A percentile compares a stretch with the other conserved stretches of the same genome.
phyloP scores from a whole-genome alignment of 2,797 vertebrate genomes.

The Oreochromis mossambicus region DNA sequence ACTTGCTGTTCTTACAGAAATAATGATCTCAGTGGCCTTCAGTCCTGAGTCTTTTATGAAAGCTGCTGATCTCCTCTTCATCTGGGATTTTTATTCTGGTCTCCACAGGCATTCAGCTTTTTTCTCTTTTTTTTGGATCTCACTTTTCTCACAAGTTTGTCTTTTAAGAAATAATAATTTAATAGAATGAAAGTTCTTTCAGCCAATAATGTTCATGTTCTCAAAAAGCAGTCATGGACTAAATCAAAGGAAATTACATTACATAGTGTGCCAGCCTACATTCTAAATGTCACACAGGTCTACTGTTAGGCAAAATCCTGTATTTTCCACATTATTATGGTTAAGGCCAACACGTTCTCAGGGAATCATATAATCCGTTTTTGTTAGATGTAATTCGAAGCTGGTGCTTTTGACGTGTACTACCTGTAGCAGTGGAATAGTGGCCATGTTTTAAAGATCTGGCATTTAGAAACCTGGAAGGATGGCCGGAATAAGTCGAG shows the following conservation, averaged over 20 bases:
- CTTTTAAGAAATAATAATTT: not conserved
- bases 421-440: not conserved
- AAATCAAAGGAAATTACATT: not conserved
- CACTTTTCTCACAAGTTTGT: not conserved
- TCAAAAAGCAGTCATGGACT: not conserved
- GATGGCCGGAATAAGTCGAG: not conserved
- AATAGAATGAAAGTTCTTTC: not conserved
- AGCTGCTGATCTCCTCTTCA: not conserved
- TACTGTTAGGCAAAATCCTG: not conserved
- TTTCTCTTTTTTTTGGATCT: not conserved
- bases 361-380: not conserved
- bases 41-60: not conserved
- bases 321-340: not conserved
- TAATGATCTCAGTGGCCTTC: constrained; percentile 23
- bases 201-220: not conserved
- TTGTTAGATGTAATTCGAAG: not conserved
- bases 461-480: not conserved
- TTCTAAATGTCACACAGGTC: not conserved
- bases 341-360: not conserved
- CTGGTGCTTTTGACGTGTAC: not conserved
- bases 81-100: not conserved
- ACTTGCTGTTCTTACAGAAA: constrained; percentile 3
- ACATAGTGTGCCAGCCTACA: not conserved
- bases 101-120: not conserved
- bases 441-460: not conserved